Conservation (phyloP, 2,797 vertebrate genomes). For the Microchirus variegatus region DNA sequence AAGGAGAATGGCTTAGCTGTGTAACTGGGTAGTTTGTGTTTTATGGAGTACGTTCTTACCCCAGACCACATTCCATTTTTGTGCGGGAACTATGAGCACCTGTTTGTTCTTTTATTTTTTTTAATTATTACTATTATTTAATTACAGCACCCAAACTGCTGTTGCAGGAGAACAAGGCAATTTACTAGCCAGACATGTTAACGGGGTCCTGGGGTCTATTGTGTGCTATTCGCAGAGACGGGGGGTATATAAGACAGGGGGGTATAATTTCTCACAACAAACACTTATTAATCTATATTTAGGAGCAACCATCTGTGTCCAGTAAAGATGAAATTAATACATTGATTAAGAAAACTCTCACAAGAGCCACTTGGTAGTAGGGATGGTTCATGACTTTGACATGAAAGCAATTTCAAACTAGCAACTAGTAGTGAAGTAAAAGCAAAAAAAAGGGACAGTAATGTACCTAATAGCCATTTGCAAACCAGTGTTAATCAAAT, state of each 20-base stretch:
- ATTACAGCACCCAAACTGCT: constrained; percentile 48
- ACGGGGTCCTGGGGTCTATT: constrained; percentile 45
- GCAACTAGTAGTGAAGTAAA: no score
- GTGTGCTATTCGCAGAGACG: constrained; percentile 47
- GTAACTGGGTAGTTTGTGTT: constrained; percentile 51
- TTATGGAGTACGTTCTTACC: constrained; percentile 43
- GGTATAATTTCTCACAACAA: no score
- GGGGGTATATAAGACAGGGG: constrained; percentile 14
- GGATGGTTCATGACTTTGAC: no score
- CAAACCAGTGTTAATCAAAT: no score
- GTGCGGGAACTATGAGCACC: background rate
- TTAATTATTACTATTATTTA: constrained; percentile 3
- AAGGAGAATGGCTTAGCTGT: constrained; percentile 40
- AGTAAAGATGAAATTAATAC: no score
- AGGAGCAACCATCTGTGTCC: no score
- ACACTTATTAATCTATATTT: no score
- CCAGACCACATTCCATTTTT: constrained; percentile 33
- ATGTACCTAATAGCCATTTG: no score
- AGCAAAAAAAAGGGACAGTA: no score
- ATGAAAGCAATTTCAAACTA: no score
- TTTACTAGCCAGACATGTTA: constrained; percentile 65
- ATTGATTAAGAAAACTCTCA: no score
- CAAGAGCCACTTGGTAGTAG: no score
- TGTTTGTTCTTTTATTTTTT: background rate
- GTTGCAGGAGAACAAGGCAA: constrained; percentile 56